phyloP scores from a whole-genome alignment of 2,797 vertebrate genomes.

The Sebastes matsubarae region DNA sequence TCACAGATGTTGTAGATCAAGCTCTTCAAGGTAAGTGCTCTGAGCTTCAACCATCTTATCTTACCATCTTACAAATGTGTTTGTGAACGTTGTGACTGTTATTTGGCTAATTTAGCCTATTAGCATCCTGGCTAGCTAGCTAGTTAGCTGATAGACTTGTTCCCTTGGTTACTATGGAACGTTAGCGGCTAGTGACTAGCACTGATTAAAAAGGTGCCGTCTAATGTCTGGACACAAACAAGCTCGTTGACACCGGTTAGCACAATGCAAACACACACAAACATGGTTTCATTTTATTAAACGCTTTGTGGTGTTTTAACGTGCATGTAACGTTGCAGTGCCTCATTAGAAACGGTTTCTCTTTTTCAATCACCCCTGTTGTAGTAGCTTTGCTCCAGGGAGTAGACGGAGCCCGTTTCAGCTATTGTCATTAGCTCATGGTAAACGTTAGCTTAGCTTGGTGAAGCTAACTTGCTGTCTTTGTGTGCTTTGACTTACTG shows the following conservation, averaged over 20 bases:
- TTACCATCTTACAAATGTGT: conserved; percentile 54
- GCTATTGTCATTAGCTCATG: conserved; percentile 79
- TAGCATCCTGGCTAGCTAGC: conserved; percentile 66
- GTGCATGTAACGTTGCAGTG: not conserved
- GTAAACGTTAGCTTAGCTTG: conserved; percentile 59
- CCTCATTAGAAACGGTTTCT: not conserved
- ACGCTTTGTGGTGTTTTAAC: not conserved
- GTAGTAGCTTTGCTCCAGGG: conserved; percentile 33
- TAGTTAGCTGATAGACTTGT: conserved; percentile 67
- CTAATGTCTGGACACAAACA: conserved; percentile 66
- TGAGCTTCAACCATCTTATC: conserved; percentile 56
- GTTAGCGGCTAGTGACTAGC: conserved; percentile 76
- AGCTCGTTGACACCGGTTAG: conserved; percentile 57
- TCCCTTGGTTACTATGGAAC: conserved; percentile 61
- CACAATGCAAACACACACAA: conserved; percentile 16
- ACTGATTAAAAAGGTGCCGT: conserved; percentile 66
- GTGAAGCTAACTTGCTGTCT: conserved; percentile 72
- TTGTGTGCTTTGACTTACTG: conserved; percentile 68
- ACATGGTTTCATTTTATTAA: not conserved
- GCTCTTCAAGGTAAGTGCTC: conserved; percentile 88
- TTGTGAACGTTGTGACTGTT: conserved; percentile 55
- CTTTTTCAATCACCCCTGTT: conserved; percentile 16
- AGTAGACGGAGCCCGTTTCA: conserved; percentile 67
- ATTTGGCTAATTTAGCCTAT: conserved; percentile 67
- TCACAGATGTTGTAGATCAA: conserved; percentile 93